Base-by-base conservation (phyloP, 30 jellyfish, hydroid and myxozoan genomes). In the Sanderia malayensis region DNA sequence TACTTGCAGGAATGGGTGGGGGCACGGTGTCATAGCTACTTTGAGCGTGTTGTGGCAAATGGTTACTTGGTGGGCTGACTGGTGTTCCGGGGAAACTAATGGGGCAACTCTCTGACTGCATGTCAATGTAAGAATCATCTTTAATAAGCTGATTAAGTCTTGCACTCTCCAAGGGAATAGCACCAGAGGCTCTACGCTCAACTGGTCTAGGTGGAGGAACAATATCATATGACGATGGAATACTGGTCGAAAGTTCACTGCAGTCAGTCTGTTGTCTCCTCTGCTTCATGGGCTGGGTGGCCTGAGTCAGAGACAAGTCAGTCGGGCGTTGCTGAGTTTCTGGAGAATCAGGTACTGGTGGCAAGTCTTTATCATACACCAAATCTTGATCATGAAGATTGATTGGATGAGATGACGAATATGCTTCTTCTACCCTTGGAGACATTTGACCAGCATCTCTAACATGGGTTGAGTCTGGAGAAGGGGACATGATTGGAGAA, bases 111-210 rank as follows among this genome's bases (percentile, higher is more conserved):
- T 31, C 53, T 1, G 68, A 59, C 64, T 46, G 74, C 89, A 78
- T 78, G 30, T 78, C 89, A 31, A 78, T 76, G 45, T 78, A 78
- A 1, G 89, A 65, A 17, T 78, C 89, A 41, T 78, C 89, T 15
- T 65, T 64, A 31, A 66, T 66, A 6, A 73, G 49, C 63, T 33
- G 55, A 22, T 78, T 78, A 23, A 46, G 70, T 34, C 19, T 46
- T 11, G 89, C 89, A 52, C 70, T 78, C 25, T 76, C 80, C 20
- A 77, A 10, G 9, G 81, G 82, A 3, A 69, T 46, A 8, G 80
- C 64, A 7, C 29, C 22, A 26, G 74, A 34, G 6, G 24, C 9
- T 21, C 26, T 23, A 1, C 21, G 81, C 3, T 44, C 74, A 0
- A 65, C 76, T 21, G 45, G 75, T 15, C 81, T 34, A 0, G 89